phyloP scores from a whole-genome alignment of 2,888 invertebrate species.

The Chymomyza amoena region DNA sequence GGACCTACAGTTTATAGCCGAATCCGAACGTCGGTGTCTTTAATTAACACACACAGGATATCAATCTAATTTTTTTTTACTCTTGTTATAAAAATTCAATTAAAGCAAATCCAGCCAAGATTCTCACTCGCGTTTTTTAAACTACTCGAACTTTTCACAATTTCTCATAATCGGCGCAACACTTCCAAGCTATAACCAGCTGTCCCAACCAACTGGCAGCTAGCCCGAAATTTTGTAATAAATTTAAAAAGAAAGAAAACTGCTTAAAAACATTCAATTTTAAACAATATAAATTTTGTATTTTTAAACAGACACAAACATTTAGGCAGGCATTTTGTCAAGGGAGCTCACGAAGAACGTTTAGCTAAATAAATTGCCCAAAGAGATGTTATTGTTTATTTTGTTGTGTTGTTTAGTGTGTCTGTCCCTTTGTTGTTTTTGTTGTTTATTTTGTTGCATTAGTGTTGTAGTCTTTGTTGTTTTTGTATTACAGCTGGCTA shows the following conservation, averaged over 20 bases:
- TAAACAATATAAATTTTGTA: constrained; percentile 58
- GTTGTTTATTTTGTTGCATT: neutral
- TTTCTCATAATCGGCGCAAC: neutral
- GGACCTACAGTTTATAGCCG: too few species aligned
- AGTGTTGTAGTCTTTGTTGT: neutral
- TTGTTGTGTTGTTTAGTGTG: neutral
- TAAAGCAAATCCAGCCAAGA: too few species aligned
- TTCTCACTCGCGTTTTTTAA: too few species aligned
- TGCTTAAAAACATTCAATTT: neutral
- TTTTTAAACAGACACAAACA: constrained; percentile 7
- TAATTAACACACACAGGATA: too few species aligned
- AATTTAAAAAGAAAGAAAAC: neutral
- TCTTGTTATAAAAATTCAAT: too few species aligned
- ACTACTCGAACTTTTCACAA: too few species aligned
- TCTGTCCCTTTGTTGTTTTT: neutral
- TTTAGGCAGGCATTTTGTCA: constrained; percentile 36
- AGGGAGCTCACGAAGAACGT: neutral
- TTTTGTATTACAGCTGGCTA: constrained; percentile 15
- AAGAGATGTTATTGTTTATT: neutral
- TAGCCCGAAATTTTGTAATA: too few species aligned
- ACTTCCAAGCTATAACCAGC: neutral
- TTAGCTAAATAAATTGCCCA: constrained; percentile 45
- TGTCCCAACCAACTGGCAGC: neutral
- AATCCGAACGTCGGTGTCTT: too few species aligned
- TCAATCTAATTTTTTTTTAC: too few species aligned